These are phyloP conservation scores for Sander vitreus DNA, from an alignment of 2,113 vertebrate species.

Conservation along the genomic window DNA sequence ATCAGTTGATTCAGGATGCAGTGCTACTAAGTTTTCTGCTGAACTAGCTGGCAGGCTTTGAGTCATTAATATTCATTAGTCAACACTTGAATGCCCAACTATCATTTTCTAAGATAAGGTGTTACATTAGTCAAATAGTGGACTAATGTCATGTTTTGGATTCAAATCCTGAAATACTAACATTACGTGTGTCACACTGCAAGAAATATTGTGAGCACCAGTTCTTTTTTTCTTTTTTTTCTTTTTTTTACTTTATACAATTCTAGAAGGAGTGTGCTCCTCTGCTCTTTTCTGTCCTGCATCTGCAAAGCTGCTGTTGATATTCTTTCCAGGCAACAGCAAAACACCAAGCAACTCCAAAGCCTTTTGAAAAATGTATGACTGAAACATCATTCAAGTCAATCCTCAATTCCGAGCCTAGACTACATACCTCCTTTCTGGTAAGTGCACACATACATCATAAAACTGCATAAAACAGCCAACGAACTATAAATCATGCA, in stretches of 20 bases:
- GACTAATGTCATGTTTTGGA: not conserved
- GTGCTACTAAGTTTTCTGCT: conserved; percentile 15
- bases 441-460: conserved; percentile 80
- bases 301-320: conserved; percentile 48
- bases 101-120: conserved; percentile 7
- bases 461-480: conserved; percentile 65
- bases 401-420: conserved; percentile 61
- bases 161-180: not conserved
- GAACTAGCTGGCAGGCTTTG: conserved; percentile 16
- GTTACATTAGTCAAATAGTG: conserved; percentile 7
- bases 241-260: not conserved
- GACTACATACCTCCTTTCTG: conserved; percentile 62
- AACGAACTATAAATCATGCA: conserved; percentile 76
- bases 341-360: conserved; percentile 54
- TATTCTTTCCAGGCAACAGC: conserved; percentile 63
- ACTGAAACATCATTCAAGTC: conserved; percentile 73
- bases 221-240: not conserved
- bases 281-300: conserved; percentile 2
- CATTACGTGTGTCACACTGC: not conserved
- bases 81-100: conserved; percentile 26
- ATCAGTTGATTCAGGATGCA: conserved; percentile 36
- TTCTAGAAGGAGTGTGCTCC: not conserved
- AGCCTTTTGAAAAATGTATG: conserved; percentile 78
- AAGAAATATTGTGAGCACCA: not conserved
- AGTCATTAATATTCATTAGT: conserved; percentile 36